Conservation (phyloP, 2,113 vertebrate species). For the Coptodon bakossiorum region DNA sequence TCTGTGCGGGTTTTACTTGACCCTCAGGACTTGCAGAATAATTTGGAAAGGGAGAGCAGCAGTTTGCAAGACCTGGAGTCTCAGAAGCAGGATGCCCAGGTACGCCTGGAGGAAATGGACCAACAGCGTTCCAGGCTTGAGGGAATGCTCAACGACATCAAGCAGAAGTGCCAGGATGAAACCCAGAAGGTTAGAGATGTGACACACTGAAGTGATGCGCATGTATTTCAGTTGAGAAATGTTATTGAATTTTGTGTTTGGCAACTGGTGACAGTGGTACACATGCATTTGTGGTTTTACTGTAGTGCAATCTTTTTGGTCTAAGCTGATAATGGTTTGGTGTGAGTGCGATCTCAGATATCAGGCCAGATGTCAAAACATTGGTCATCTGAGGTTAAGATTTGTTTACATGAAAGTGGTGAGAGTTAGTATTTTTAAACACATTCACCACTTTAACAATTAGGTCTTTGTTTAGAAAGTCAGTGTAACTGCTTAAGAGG, state of each 20-base stretch:
- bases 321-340: neutral
- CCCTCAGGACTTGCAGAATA: constrained; percentile 81
- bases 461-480: neutral
- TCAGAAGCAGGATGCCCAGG: constrained; percentile 87
- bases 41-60: constrained; percentile 83
- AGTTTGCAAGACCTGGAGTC: constrained; percentile 83
- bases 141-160: constrained; percentile 84
- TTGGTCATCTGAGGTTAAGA: neutral
- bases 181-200: constrained; percentile 77
- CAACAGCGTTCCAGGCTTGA: constrained; percentile 93
- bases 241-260: neutral
- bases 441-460: neutral
- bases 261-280: neutral
- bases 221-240: neutral
- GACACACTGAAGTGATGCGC: neutral
- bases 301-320: neutral
- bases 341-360: neutral
- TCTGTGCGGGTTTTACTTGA: neutral
- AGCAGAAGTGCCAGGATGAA: constrained; percentile 91
- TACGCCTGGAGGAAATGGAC: constrained; percentile 92
- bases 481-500: neutral
- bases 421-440: neutral
- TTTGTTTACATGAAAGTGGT: neutral
- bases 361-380: neutral
- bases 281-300: neutral